Base-by-base conservation (phyloP, 2,797 vertebrate genomes). In the Ispidina picta region DNA sequence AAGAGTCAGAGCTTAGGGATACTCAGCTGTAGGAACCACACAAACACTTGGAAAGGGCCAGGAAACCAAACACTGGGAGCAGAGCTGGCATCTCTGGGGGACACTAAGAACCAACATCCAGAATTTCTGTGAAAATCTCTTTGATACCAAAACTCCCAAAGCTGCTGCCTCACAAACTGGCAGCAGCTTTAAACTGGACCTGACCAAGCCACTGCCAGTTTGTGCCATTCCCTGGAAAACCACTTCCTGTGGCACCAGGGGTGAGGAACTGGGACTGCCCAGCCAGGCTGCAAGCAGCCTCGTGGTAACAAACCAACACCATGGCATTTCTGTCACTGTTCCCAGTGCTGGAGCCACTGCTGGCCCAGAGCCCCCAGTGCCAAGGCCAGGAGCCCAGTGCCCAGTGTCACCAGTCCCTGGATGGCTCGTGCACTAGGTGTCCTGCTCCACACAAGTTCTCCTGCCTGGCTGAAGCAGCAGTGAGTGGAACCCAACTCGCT, bases 121-220 rank as follows among this genome's bases (percentile, higher is more conserved):
- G 90, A 95, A 68, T 92, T 77, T 93, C 31, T 83, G 90, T 88
- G 93, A 94, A 97, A 96, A 92, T 43, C 35, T 64, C 43, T 76
- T 91, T 89, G 80, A 77, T 83, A 93, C 72, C 87, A 89, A 94
- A 97, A 96, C 78, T 60, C 66, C 72, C 65, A 22, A 33, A 33
- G 33, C 33, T 33, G 33, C 33, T 33, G 33, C 33, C 33, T 33
- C 33, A 33, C 33, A 33, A 33, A 33, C 33, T 33, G 33, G 33
- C 88, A 91, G 75, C 88, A 91, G 75, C 89, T 64, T 81, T 51
- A 80, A 93, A 90, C 72, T 59, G 64, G 88, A 33, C 71, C 78
- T 37, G 37, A 37, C 37, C 37, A 37, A 37, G 37, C 37, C 37
- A 37, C 37, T 37, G 37, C 37, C 43, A 21, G 3, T 44, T 20